Base-by-base conservation (phyloP, 1,140 invertebrate species). In the Drosophila cardini region DNA sequence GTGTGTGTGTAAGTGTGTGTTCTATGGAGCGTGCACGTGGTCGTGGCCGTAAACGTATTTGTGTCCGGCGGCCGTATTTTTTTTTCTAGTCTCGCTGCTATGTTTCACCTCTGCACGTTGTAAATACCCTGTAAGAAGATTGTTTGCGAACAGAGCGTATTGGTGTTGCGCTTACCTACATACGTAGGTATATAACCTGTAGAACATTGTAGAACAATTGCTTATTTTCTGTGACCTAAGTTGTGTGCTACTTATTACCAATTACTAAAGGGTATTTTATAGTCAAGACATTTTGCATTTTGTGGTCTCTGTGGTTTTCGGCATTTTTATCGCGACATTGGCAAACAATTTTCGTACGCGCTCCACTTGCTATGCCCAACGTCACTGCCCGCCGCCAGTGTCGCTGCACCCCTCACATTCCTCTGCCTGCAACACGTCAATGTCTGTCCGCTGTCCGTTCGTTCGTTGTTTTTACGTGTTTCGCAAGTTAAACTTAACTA, bases 341-440 rank as follows among this genome's bases (percentile, higher is more conserved):
- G 83, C 82, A 87, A 87, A 87, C 83, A 76, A 72, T 83, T 87
- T 87, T 77, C 63, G 76, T 34, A 68, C 30, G 77, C 83, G 82
- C 82, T 87, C 79, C 82, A 86, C 82, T 86, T 86, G 83, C 64
- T 87, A 86, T 86, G 83, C 83, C 68, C 76, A 60, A 40, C 72
- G 42, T 42, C 42, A 64, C 48, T 68, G 76, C 40, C 34, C 50
- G 30, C 52, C 58, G 26, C 64, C 62, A 18, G 16, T 21, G 43
- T 38, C 36, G 68, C 43, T 4, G n/a, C 18, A 60, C 34, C 36
- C 30, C 56, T 58, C 32, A 52, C 32, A 26, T 5, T 2, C 18
- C 50, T 18, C 45, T 53, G 58, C 13, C 72, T 18, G 30, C 18
- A 26, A 2, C 21, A 26, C 5, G 21, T 26, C 21, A 26, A 26